Conservation (phyloP, 1,140 invertebrate species). For the Liolophura sinensis region DNA sequence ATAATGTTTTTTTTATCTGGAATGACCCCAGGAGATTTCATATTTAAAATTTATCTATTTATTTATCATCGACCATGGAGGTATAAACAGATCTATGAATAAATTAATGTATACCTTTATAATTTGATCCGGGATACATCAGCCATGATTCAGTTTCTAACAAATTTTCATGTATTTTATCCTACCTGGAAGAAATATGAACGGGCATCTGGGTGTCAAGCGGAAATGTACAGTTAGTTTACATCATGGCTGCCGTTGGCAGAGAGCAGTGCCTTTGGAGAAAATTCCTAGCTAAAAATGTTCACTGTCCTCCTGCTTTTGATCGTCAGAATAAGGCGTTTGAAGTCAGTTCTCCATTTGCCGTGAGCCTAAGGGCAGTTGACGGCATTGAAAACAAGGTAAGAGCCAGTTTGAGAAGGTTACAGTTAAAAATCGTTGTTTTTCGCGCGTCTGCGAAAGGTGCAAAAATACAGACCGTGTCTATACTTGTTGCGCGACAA, state of each 20-base stretch:
- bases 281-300: slow-evolving; percentile 44
- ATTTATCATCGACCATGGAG: too few species aligned
- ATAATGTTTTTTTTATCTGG: too few species aligned
- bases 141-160: too few species aligned
- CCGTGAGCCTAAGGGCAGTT: slow-evolving; percentile 37
- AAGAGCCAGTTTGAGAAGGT: slow-evolving; percentile 14
- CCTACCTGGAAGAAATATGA: too few species aligned
- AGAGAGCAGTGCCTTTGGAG: slow-evolving; percentile 44
- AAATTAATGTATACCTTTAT: too few species aligned
- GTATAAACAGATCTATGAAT: too few species aligned
- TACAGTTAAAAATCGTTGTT: slow-evolving; percentile 5
- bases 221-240: slow-evolving; percentile 21
- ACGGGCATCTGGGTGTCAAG: neutral
- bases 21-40: too few species aligned
- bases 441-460: slow-evolving; percentile 11
- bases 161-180: neutral
- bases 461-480: neutral
- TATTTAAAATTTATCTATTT: too few species aligned
- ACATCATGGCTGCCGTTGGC: slow-evolving; percentile 40
- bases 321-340: slow-evolving; percentile 45
- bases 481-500: slow-evolving; percentile 4
- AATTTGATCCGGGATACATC: too few species aligned
- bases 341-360: slow-evolving; percentile 42
- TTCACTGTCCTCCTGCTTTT: slow-evolving; percentile 42
- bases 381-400: slow-evolving; percentile 39